Percentiles rank a stretch among this genome's conserved stretches.
Evolutionary conservation across 1,140 invertebrate species (phyloP).

Genomic region (Diplogasteroides magnus): DNA sequence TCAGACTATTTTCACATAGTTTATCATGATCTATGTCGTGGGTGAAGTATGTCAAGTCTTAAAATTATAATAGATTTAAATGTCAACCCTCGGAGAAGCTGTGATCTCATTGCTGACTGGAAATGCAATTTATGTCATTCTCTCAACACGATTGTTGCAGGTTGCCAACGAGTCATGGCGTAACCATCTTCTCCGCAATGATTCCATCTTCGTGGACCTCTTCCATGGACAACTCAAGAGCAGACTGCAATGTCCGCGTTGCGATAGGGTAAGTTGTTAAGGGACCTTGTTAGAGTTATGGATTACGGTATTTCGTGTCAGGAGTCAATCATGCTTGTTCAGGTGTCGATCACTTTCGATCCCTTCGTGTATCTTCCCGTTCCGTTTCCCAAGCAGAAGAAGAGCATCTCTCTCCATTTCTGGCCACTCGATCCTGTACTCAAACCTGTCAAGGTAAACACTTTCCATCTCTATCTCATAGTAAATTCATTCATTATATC

Average conservation of each 20-base stretch:
- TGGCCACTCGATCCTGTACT: conserved; percentile 55
- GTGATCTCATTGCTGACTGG: no score
- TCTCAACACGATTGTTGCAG: conserved; percentile 36
- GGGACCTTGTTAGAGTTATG: background rate
- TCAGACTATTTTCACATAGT: no score
- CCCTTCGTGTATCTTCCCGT: conserved; percentile 65
- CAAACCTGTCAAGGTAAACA: conserved; percentile 56
- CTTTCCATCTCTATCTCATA: no score
- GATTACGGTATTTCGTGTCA: background rate
- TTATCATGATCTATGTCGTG: no score
- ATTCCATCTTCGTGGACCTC: conserved; percentile 56
- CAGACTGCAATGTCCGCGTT: conserved; percentile 60
- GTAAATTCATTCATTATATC: no score
- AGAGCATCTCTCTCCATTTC: conserved; percentile 50
- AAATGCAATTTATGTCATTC: no score
- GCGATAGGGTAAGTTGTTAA: conserved; percentile 56
- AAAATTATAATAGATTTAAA: no score
- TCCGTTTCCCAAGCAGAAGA: conserved; percentile 61
- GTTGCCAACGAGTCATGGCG: conserved; percentile 56
- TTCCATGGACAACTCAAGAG: conserved; percentile 61
- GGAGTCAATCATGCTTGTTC: conserved; percentile 16
- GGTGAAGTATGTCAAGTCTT: background rate
- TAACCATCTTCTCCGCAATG: conserved; percentile 50
- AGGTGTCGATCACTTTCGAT: conserved; percentile 65
- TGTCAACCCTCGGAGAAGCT: no score